A percentile compares a stretch with the other conserved stretches of the same genome.
phyloP scores from a whole-genome alignment of 2,888 invertebrate species.

The Blomia tropicalis region DNA sequence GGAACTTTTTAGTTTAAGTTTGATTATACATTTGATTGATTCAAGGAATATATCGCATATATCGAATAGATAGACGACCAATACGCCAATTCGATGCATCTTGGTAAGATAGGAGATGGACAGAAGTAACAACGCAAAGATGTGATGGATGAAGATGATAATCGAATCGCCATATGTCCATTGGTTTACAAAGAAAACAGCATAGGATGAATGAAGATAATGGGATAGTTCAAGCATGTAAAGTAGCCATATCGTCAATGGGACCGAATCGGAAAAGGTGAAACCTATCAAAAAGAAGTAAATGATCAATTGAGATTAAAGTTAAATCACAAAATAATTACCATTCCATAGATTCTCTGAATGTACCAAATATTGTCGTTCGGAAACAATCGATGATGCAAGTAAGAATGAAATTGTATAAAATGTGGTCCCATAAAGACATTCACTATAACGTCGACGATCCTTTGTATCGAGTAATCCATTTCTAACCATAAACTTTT shows the following conservation, averaged over 20 bases:
- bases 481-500: too few species aligned
- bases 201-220: constrained; percentile 39
- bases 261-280: constrained; percentile 29
- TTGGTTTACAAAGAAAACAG: constrained; percentile 37
- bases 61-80: constrained; percentile 32
- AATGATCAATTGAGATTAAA: not conserved
- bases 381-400: not conserved
- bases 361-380: not conserved
- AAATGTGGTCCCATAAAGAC: not conserved
- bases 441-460: not conserved
- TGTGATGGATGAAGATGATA: constrained; percentile 36
- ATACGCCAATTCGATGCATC: constrained; percentile 31
- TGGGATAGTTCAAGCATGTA: constrained; percentile 36
- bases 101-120: constrained; percentile 33
- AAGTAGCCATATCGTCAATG: constrained; percentile 33
- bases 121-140: constrained; percentile 34
- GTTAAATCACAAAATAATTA: not conserved
- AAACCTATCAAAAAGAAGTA: not conserved
- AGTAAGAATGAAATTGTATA: not conserved
- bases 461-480: too few species aligned
- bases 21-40: constrained; percentile 30
- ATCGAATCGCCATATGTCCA: constrained; percentile 36
- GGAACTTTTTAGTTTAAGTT: not conserved
- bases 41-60: constrained; percentile 32
- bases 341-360: not conserved